Evolutionary conservation across 2,113 vertebrate species (phyloP), one percentile per base, ranked within the genome.

Genomic region (Psilopsiagon aymara): DNA sequence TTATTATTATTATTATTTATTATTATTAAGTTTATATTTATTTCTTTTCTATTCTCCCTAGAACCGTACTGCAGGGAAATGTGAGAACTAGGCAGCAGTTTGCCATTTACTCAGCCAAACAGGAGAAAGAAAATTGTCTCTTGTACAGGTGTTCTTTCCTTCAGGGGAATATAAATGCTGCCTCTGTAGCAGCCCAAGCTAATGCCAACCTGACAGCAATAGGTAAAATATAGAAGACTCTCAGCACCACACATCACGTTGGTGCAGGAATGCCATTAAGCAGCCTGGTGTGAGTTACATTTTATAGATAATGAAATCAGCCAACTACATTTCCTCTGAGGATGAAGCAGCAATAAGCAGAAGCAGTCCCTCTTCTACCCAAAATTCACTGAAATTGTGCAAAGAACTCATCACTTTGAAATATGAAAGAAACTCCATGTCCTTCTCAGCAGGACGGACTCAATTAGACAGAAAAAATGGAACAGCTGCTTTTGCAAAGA

Each of bases 401-500:
- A 84, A 95, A 86, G 73, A 86, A 79, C 66, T 57, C 62, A 84
- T 90, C 28, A 10, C 52, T 88, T 88, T 89, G 94, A 97, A 94
- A 96, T 95, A 92, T 76, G 90, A 94, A 95, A 82, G 94, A 94
- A 96, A 86, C 69, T 88, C 79, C 35, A 11, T 35, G 90, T 91
- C 91, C 90, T 95, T 96, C 84, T 86, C 94, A 86, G 75, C 90
- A 96, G 86, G 88, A 92, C 82, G 95, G 93, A 96, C 82, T 95
- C 92, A 94, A 91, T 96, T 95, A 95, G 62, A 95, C 73, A 94
- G 86, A 75, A 96, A 94, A 96, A 96, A 92, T 81, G 35, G 86
- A 95, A 93, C 95, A 96, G 95, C 96, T 96, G 96, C 88, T 66
- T 96, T 96, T 95, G 87, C 92, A 93, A 90, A 95, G 90, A 90